A percentile compares a stretch with the other conserved stretches of the same genome.
phyloP scores from a whole-genome alignment of 2,797 vertebrate species.

The Mareca strepera region DNA sequence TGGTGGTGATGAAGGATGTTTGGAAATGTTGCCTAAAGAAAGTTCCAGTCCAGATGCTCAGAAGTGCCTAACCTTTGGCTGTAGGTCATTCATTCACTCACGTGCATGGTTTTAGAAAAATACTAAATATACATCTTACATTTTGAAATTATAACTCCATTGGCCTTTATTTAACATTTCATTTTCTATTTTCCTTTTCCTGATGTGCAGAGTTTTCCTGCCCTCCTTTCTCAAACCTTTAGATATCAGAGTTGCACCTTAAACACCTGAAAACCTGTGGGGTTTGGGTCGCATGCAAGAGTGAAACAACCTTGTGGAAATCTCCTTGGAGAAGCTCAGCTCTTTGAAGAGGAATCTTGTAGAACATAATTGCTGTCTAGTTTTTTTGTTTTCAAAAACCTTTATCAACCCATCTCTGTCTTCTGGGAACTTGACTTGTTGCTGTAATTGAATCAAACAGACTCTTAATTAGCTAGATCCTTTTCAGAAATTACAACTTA shows the following conservation, averaged over 20 bases:
- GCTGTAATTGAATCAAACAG: conserved; percentile 49
- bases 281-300: not conserved
- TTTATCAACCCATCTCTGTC: conserved; percentile 37
- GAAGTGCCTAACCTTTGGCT: conserved; percentile 73
- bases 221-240: not conserved
- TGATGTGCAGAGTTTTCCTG: not conserved
- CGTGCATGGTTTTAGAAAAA: conserved; percentile 68
- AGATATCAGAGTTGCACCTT: not conserved
- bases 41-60: conserved; percentile 85
- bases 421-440: conserved; percentile 44
- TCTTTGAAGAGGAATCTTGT: conserved; percentile 27
- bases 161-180: not conserved
- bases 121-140: conserved; percentile 38
- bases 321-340: not conserved
- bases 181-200: too few relatives aligned
- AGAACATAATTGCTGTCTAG: conserved; percentile 28
- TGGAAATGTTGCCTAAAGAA: conserved; percentile 77
- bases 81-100: conserved; percentile 61
- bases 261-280: not conserved
- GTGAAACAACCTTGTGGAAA: not conserved
- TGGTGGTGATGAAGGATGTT: conserved; percentile 64
- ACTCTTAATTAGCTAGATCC: conserved; percentile 46
- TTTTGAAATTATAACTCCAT: not conserved
- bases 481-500: not conserved
- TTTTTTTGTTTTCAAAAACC: conserved; percentile 36